These are phyloP conservation scores for Tamias sibiricus DNA, from an alignment of 2,113 vertebrate species.

Conservation along the genomic window DNA sequence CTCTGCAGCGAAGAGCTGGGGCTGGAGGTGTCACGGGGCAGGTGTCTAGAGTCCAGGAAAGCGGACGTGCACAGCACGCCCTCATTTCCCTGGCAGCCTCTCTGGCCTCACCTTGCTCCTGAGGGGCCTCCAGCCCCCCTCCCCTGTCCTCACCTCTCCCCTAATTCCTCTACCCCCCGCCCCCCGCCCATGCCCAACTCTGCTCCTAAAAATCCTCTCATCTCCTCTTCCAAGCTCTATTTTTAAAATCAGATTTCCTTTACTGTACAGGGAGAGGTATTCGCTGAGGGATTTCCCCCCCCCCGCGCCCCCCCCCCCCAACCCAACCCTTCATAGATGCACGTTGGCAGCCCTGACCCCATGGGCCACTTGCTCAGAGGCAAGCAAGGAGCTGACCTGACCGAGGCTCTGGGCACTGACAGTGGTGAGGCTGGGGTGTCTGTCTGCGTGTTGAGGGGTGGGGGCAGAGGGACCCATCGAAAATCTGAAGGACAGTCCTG, in stretches of 20 bases:
- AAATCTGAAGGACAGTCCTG: not conserved
- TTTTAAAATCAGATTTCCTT: constrained; percentile 80
- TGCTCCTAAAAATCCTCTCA: constrained; percentile 56
- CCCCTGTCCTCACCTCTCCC: constrained; percentile 55
- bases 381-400: constrained; percentile 40
- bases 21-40: not conserved
- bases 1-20: rapidly evolving
- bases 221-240: constrained; percentile 79
- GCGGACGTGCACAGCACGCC: rapidly evolving
- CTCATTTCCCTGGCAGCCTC: rapidly evolving
- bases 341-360: constrained; percentile 24
- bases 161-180: not conserved
- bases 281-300: constrained; percentile 52
- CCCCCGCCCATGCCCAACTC: not conserved
- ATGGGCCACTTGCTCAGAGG: constrained; percentile 62
- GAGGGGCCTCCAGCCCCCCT: rapidly evolving
- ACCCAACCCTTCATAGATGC: constrained; percentile 61
- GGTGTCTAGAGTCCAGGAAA: not conserved
- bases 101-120: not conserved
- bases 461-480: not conserved
- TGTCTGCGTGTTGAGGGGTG: constrained; percentile 12
- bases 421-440: constrained; percentile 68
- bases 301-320: not conserved
- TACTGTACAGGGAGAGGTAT: constrained; percentile 69
- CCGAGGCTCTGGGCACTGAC: not conserved